Evolutionary conservation across 2,888 invertebrate genomes (phyloP), one percentile per base, ranked within the genome.

Genomic region (Melinaea menophilus): DNA sequence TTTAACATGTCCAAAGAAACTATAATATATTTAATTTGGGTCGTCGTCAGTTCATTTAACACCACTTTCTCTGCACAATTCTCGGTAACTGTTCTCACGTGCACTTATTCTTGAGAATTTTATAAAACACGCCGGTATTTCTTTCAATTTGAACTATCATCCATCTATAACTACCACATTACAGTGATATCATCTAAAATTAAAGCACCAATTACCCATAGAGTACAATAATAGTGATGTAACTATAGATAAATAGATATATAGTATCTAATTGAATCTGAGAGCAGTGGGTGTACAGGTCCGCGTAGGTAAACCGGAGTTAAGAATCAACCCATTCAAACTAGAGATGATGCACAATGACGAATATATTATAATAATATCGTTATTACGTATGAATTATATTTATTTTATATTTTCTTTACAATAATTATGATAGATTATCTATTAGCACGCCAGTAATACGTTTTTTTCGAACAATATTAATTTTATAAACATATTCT

Each of bases 261-360:
- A 41, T 11, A 1, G 9, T 9, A 5, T 9, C 41, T 22, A 22
- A 22, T 22, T 22, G 7, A 51, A 51, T 31, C 22, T 51, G 3
- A 22, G 31, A 68, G 69, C 62, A 57, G 73, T 72, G 69, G 71
- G 72, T 65, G 75, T 71, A 70, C 72, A 70, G 68, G 63, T 67
- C 66, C 69, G 83, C 82, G 86, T 86, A 79, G 86, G 87, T 79
- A 74, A 80, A 81, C 82, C 77, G 77, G 82, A 78, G 74, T 75
- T 61, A 69, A 65, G 67, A 70, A 62, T 66, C 48, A 67, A 64
- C 66, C 67, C 64, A 69, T 69, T 66, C 60, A 61, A 63, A 61
- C 56, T 61, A 61, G 60, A 69, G 66, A 72, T 66, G 64, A 68
- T 59, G 51, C 67, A 64, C 64, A 62, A 56, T 68, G 58, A 66